Conservation (phyloP, 2,797 vertebrate species). For the Mormyrus hasselquistii region DNA sequence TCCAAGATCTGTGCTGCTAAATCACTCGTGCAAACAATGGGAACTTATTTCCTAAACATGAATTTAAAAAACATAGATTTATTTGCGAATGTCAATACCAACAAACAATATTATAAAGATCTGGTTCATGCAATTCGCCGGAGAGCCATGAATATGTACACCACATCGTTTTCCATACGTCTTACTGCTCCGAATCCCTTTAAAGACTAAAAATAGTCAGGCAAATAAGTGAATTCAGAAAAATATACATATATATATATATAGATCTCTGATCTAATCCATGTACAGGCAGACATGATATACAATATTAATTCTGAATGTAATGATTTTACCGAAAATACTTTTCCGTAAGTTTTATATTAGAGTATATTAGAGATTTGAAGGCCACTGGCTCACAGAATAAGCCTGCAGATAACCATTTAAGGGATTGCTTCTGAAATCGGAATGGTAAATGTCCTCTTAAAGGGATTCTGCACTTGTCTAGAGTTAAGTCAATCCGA, state of each 20-base stretch:
- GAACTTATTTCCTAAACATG: background rate
- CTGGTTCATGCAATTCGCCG: background rate
- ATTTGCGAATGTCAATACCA: slow-evolving; percentile 5
- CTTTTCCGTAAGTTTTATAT: background rate
- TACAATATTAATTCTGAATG: slow-evolving; percentile 2
- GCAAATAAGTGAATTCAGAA: slow-evolving; percentile 1
- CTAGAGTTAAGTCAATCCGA: background rate
- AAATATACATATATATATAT: background rate
- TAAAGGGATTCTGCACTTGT: slow-evolving; percentile 1
- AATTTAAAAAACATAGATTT: slow-evolving; percentile 1
- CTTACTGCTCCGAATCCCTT: background rate
- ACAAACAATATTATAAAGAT: slow-evolving; percentile 11
- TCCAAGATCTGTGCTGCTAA: background rate
- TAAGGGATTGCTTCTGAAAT: background rate
- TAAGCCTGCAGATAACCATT: background rate
- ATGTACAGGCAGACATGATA: background rate
- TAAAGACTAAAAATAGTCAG: background rate
- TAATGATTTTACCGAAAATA: background rate
- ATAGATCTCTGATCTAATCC: background rate
- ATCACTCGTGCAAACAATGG: background rate
- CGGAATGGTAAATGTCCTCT: background rate
- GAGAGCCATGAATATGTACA: background rate
- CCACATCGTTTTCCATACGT: background rate
- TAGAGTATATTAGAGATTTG: background rate
- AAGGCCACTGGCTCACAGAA: background rate